Evolutionary conservation across 2,797 vertebrate species (phyloP).

Genomic region (Orestias chungarensis): DNA sequence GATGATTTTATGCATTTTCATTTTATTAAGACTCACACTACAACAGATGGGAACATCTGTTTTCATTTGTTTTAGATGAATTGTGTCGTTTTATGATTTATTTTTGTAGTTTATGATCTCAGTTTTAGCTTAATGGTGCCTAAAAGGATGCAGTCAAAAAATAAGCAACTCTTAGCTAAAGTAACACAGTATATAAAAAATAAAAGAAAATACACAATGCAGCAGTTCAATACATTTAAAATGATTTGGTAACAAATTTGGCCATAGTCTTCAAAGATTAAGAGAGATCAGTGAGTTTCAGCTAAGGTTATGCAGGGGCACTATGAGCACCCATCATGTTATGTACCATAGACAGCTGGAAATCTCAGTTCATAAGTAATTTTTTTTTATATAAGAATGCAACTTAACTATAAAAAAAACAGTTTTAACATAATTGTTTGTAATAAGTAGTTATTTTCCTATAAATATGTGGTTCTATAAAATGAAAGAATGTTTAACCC

Average conservation of each 20-base stretch:
- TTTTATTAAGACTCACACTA: neutral
- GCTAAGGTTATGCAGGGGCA: neutral
- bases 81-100: neutral
- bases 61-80: neutral
- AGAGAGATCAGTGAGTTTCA: neutral
- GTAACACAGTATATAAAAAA: neutral
- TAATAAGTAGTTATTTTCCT: neutral
- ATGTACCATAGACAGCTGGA: neutral
- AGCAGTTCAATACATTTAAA: neutral
- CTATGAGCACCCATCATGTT: neutral
- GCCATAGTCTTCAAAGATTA: neutral
- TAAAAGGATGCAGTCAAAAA: neutral
- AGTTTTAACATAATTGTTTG: neutral
- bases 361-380: neutral
- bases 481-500: no score
- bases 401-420: neutral
- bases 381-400: no score
- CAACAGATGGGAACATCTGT: neutral
- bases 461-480: neutral
- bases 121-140: neutral
- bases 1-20: slow-evolving; percentile 6
- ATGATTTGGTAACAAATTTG: neutral
- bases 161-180: neutral
- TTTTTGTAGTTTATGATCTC: neutral
- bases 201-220: neutral